These are phyloP conservation scores for Bubo blakistoni DNA, from an alignment of 2,113 vertebrate genomes.

Conservation along the genomic window DNA sequence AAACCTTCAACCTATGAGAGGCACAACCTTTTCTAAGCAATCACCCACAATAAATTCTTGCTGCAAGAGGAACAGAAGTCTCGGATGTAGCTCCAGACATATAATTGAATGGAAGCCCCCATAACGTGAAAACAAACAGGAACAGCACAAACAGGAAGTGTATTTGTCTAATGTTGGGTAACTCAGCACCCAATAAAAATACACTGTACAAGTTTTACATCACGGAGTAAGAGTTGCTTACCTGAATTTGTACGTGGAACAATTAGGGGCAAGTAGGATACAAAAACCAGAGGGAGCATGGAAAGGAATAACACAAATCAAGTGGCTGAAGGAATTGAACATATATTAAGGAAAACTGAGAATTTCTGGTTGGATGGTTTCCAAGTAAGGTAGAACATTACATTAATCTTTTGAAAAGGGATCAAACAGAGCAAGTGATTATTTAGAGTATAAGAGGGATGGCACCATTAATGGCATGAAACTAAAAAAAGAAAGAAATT, in stretches of 20 bases:
- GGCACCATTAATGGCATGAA: conserved; percentile 31
- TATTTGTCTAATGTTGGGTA: background rate
- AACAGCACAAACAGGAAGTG: background rate
- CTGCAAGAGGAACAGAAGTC: background rate
- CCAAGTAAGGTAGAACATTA: conserved; percentile 9
- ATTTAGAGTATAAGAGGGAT: conserved; percentile 27
- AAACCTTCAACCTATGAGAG: background rate
- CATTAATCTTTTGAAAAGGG: conserved; percentile 33
- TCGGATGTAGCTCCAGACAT: background rate
- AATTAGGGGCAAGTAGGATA: background rate
- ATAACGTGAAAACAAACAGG: background rate
- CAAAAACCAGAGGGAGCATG: conserved; percentile 38
- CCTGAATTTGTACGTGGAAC: conserved; percentile 15
- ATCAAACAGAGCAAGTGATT: conserved; percentile 51
- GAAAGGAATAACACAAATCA: conserved; percentile 63
- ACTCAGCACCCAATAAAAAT: background rate
- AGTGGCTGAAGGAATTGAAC: background rate
- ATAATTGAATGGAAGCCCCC: background rate
- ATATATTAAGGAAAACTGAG: conserved; percentile 29
- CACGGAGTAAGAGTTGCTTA: conserved; percentile 3
- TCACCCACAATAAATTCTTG: background rate
- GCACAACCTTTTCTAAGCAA: background rate
- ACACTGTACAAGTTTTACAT: background rate
- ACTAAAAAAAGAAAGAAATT: conserved; percentile 43
- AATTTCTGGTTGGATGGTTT: background rate